These are phyloP conservation scores for Numida meleagris DNA, from an alignment of 2,113 vertebrate species.

Conservation along the genomic window DNA sequence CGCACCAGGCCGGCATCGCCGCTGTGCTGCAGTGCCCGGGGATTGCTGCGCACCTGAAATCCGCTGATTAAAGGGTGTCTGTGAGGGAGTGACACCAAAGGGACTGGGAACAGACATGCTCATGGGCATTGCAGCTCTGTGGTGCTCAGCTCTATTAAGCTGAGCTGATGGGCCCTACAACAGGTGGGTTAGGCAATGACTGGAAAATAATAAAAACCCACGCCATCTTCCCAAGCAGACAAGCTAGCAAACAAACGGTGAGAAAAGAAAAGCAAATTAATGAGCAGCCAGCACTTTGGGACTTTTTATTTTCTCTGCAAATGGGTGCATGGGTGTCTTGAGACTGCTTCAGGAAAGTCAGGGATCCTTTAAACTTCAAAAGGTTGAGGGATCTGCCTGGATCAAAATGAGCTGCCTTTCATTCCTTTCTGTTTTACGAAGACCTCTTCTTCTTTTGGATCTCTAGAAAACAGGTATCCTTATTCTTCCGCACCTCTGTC, in stretches of 20 bases:
- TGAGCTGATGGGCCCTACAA: neutral
- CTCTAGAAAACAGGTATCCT: neutral
- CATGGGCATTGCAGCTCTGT: neutral
- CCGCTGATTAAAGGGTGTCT: neutral
- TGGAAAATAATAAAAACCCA: neutral
- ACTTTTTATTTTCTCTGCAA: neutral
- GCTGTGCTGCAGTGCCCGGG: neutral
- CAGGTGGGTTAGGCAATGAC: neutral
- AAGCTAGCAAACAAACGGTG: neutral
- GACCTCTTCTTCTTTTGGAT: neutral
- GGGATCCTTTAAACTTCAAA: neutral
- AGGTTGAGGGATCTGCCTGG: neutral
- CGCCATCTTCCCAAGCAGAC: neutral
- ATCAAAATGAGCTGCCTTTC: neutral
- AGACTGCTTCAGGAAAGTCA: neutral
- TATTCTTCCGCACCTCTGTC: neutral
- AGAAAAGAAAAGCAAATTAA: conserved; percentile 3
- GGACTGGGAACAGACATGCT: neutral
- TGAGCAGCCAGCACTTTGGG: neutral
- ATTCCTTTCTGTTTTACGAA: neutral
- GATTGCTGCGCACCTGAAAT: neutral
- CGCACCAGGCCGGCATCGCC: too few relatives aligned
- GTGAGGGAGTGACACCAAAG: neutral
- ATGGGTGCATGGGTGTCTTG: neutral
- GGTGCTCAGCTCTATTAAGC: neutral